Evolutionary conservation across 2,113 vertebrate genomes (phyloP).

Genomic region (Pelmatolapia mariae): DNA sequence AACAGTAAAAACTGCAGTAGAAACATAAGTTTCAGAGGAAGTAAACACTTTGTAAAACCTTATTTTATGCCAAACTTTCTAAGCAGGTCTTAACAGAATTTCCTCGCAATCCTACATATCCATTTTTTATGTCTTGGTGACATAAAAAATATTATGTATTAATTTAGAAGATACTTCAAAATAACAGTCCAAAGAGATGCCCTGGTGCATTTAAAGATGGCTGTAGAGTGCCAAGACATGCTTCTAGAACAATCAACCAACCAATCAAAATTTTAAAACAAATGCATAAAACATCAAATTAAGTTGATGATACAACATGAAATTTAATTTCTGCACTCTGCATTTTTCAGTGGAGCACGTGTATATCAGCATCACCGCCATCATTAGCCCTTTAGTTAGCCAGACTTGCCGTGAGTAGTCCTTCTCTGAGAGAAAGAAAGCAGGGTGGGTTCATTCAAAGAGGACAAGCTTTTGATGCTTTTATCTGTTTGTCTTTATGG

Average conservation of each 20-base stretch:
- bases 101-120: neutral
- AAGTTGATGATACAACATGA: neutral
- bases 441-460: neutral
- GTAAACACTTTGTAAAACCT: neutral
- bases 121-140: neutral
- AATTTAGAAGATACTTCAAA: neutral
- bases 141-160: neutral
- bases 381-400: neutral
- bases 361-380: neutral
- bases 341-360: neutral
- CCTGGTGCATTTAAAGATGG: neutral
- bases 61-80: neutral
- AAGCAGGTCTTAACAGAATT: neutral
- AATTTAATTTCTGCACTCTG: neutral
- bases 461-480: neutral
- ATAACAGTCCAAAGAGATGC: neutral
- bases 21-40: neutral
- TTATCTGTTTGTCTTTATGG: neutral
- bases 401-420: neutral
- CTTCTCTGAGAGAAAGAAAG: neutral
- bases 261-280: neutral
- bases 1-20: neutral
- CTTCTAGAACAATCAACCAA: neutral
- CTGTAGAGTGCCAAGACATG: neutral
- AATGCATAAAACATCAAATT: neutral